These are phyloP conservation scores for Tokudaia muenninki DNA, from an alignment of 2,797 vertebrate genomes.

Conservation along the genomic window DNA sequence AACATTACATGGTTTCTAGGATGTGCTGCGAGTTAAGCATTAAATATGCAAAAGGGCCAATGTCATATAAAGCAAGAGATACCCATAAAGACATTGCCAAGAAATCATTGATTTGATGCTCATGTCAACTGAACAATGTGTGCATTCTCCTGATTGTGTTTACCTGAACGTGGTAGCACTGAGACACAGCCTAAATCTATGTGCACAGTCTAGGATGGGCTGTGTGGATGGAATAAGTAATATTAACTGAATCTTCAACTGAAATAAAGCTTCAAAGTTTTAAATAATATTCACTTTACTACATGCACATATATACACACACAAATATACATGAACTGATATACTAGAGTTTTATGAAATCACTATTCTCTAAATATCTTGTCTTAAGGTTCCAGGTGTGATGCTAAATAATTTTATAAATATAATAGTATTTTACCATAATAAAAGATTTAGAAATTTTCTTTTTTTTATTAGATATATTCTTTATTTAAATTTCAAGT, in stretches of 20 bases:
- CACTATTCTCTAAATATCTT: neutral
- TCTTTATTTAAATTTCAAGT: too few species aligned
- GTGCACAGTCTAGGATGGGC: neutral
- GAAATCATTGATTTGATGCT: neutral
- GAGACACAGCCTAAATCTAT: neutral
- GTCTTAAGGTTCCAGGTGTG: neutral
- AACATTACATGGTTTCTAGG: fast-evolving
- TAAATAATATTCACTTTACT: neutral
- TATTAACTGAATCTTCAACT: neutral
- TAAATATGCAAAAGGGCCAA: neutral
- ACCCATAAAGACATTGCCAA: neutral
- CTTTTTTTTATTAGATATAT: too few species aligned
- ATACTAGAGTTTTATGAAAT: neutral
- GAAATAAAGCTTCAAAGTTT: neutral
- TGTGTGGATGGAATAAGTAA: neutral
- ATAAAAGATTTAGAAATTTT: neutral
- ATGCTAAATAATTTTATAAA: neutral
- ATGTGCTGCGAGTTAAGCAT: neutral
- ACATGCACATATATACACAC: neutral
- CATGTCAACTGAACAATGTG: neutral
- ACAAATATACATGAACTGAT: neutral
- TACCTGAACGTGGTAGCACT: neutral
- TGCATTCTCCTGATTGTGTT: neutral
- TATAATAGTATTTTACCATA: neutral
- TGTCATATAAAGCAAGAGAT: neutral